Evolutionary conservation across 2,797 vertebrate species (phyloP), one percentile per base, ranked within the genome.

Genomic region (Mycteria americana): DNA sequence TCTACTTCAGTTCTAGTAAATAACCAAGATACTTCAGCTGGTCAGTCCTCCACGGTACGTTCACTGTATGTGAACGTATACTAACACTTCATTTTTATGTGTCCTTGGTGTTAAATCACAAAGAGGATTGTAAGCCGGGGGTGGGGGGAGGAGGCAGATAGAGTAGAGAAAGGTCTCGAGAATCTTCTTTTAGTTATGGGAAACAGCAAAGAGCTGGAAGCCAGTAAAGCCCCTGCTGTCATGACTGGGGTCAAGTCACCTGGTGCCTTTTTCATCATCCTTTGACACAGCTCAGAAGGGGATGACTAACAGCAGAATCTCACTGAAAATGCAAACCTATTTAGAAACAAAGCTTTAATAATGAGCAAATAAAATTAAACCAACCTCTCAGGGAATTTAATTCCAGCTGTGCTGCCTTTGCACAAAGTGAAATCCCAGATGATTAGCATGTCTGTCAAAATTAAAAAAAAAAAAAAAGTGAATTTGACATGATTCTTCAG

Each of bases 61-160:
- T 80, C 18, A 13, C 27, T 77, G 18, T 28, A 59, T 25, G 50
- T 62, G 72, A 85, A 41, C 25, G 18, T 37, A 27, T 9, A 63
- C 15, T 80, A 89, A 9, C 4, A 54, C 28, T 78, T 67, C 14
- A 62, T 89, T 91, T 88, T 93, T 74, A 45, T 94, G 90, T 84
- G 50, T 79, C 50, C 46, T 86, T 87, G 33, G 43, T 85, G 19
- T 92, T 95, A 87, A 93, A 96, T 37, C 78, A 84, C 37, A 57
- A 37, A 73, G 37, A 70, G 45, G 31, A 85, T n/a, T 81, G 33
- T 63, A 80, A 89, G n/a, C n/a, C 88, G 28, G 10, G 51, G 25
- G 2, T 0, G 18, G 22, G 18, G 19, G 22, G 9, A 25, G 30
- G 31, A 14, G 21, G 2, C 31, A 48, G 33, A n/a, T 1, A 59